A percentile compares a stretch with the other conserved stretches of the same genome.
Evolutionary conservation across 2,888 invertebrate species (phyloP).

Genomic region (Megamerina dolium): DNA sequence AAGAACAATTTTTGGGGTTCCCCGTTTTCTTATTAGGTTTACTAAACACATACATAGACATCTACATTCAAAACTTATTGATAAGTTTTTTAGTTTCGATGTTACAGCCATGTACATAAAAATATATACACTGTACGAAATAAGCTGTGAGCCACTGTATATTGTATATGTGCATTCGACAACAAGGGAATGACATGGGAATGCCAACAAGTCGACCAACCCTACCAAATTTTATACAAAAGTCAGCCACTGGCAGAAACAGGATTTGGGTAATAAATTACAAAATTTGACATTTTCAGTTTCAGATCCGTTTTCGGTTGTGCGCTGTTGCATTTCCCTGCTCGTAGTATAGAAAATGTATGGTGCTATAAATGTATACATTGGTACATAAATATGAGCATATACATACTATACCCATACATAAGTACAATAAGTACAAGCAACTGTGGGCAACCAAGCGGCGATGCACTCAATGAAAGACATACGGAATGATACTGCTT

Average conservation of each 20-base stretch:
- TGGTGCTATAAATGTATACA: conserved; percentile 20
- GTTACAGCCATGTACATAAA: no score
- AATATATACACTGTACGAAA: no score
- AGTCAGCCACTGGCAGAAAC: conserved; percentile 43
- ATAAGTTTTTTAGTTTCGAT: no score
- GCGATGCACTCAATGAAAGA: conserved; percentile 12
- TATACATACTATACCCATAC: conserved; percentile 5
- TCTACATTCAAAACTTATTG: no score
- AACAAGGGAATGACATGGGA: no score
- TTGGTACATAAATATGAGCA: conserved; percentile 27
- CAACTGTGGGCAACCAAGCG: conserved; percentile 13
- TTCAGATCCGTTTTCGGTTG: conserved; percentile 43
- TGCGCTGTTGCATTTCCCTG: conserved; percentile 28
- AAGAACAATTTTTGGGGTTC: no score
- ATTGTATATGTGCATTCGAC: no score
- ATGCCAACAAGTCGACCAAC: background rate
- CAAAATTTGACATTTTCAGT: conserved; percentile 49
- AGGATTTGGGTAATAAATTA: conserved; percentile 49
- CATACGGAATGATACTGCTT: conserved; percentile 12
- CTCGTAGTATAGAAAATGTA: conserved; percentile 21
- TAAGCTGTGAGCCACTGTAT: no score
- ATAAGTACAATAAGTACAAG: background rate
- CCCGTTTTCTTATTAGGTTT: no score
- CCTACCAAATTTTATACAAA: background rate
- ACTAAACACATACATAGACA: no score